phyloP scores from a whole-genome alignment of 2,113 vertebrate species.

The Nematolebias whitei region DNA sequence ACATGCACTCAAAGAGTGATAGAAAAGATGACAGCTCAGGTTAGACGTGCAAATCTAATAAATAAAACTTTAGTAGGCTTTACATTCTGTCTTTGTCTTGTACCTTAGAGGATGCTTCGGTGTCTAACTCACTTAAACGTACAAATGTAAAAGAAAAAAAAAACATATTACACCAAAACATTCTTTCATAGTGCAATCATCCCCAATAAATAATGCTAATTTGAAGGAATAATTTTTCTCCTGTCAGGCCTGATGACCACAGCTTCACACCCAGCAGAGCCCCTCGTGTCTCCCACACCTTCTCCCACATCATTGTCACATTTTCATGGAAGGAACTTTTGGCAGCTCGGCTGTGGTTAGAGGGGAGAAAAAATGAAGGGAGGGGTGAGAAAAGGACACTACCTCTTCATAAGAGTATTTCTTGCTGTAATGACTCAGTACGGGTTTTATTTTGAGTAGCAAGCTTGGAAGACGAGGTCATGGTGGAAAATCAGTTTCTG shows the following conservation, averaged over 20 bases:
- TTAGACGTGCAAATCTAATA: background rate
- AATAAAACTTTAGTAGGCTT: too few species aligned
- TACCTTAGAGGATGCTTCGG: background rate
- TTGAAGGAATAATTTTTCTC: conserved; percentile 43
- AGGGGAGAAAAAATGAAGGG: conserved; percentile 16
- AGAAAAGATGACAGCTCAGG: conserved; percentile 10
- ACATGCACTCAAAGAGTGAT: conserved; percentile 11
- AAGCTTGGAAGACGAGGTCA: background rate
- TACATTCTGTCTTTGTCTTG: too few species aligned
- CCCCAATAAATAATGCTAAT: conserved; percentile 54
- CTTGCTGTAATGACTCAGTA: background rate
- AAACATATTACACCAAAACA: background rate
- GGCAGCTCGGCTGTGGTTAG: conserved; percentile 14
- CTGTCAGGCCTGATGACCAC: conserved; percentile 34
- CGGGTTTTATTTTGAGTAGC: background rate
- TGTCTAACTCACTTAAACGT: background rate
- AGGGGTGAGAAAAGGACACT: background rate
- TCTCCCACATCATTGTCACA: conserved; percentile 51
- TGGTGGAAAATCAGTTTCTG: background rate
- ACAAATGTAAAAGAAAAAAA: background rate
- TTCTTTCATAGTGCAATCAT: conserved; percentile 33
- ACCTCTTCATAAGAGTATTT: background rate
- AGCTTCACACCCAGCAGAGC: conserved; percentile 54
- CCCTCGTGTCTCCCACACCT: conserved; percentile 32
- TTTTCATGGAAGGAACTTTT: conserved; percentile 36